Evolutionary conservation across 2,888 invertebrate genomes (phyloP).

Genomic region (Pristionchus exspectatus): DNA sequence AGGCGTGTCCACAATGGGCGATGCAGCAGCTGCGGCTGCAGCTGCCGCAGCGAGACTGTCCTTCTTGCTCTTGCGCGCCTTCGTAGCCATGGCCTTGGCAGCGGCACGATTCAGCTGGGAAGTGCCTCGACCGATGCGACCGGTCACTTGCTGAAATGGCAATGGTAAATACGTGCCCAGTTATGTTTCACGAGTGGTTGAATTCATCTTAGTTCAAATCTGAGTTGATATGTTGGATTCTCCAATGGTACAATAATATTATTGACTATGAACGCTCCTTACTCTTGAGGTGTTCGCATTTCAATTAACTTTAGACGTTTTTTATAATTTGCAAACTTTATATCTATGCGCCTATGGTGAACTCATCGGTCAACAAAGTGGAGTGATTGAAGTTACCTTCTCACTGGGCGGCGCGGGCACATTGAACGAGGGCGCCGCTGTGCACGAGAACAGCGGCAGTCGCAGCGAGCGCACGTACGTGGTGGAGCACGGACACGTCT

Average conservation of each 20-base stretch:
- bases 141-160: slow-evolving; percentile 17
- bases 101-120: slow-evolving; percentile 38
- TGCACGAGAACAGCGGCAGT: slow-evolving; percentile 47
- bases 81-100: slow-evolving; percentile 35
- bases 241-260: too few species aligned
- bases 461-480: slow-evolving; percentile 35
- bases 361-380: too few species aligned
- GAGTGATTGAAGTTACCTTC: not conserved
- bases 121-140: not conserved
- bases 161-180: too few species aligned
- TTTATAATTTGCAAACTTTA: too few species aligned
- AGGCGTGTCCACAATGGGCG: not conserved
- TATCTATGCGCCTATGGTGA: too few species aligned
- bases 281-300: too few species aligned
- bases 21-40: not conserved
- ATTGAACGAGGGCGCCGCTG: not conserved
- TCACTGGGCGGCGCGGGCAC: slow-evolving; percentile 41
- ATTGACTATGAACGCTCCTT: too few species aligned
- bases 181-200: not conserved
- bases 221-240: too few species aligned
- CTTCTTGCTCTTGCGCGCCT: slow-evolving; percentile 44
- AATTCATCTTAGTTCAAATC: not conserved
- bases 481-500: slow-evolving; percentile 39
- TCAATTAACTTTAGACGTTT: too few species aligned
- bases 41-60: not conserved